phyloP scores from a whole-genome alignment of 2,797 vertebrate genomes.

The Philypnodon macrostomus region DNA sequence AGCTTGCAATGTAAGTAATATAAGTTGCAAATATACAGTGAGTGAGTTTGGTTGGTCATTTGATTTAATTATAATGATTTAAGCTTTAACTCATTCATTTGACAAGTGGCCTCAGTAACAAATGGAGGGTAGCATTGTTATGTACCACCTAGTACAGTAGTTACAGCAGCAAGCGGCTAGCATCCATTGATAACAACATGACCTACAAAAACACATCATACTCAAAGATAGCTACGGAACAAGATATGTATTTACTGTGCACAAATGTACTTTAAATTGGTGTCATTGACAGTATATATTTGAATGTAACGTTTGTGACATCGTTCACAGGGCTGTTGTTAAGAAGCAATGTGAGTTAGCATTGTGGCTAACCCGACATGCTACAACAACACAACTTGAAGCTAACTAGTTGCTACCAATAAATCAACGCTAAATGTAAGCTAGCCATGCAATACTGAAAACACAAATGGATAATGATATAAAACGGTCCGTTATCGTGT shows the following conservation, averaged over 20 bases:
- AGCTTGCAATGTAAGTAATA: too few species aligned
- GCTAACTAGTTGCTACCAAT: conserved; percentile 25
- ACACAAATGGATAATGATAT: too few species aligned
- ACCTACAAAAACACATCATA: neutral
- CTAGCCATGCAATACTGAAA: too few species aligned
- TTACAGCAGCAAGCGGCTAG: neutral
- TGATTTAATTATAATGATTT: too few species aligned
- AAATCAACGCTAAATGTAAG: conserved; percentile 1
- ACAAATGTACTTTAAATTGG: too few species aligned
- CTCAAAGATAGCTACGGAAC: too few species aligned
- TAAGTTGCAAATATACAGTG: too few species aligned
- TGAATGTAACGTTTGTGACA: neutral
- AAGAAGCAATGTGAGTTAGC: neutral
- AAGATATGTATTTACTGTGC: neutral
- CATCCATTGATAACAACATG: neutral
- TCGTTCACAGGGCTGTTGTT: neutral
- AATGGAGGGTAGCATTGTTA: neutral
- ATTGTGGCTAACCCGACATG: conserved; percentile 49
- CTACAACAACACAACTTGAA: conserved; percentile 28
- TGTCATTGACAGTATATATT: too few species aligned
- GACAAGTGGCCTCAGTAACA: too few species aligned
- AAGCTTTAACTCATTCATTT: too few species aligned
- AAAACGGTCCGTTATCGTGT: too few species aligned
- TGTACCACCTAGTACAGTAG: neutral
- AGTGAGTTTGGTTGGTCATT: too few species aligned